Percentiles rank a stretch among this genome's conserved stretches.
phyloP scores from a whole-genome alignment of 2,888 invertebrate species.

The Lasioglossum vierecki region DNA sequence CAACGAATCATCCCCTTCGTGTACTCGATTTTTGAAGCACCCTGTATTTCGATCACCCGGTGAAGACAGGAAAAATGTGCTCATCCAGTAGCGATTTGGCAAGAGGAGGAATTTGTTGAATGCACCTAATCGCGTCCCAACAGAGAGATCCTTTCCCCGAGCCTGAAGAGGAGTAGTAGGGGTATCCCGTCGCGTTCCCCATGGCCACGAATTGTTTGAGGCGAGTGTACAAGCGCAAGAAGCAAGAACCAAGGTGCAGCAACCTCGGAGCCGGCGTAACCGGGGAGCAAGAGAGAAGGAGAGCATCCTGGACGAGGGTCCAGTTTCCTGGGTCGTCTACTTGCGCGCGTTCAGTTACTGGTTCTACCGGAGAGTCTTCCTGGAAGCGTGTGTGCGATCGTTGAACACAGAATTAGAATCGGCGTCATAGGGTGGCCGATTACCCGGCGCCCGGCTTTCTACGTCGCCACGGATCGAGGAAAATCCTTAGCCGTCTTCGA shows the following conservation, averaged over 20 bases:
- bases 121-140: conserved; percentile 18
- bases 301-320: conserved; percentile 69
- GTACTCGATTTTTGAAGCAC: too few species aligned
- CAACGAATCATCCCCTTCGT: too few species aligned
- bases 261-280: conserved; percentile 71
- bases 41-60: not conserved
- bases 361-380: conserved; percentile 74
- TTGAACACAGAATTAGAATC: conserved; percentile 67
- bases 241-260: conserved; percentile 75
- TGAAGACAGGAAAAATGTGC: not conserved
- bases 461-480: not conserved
- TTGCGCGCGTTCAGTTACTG: conserved; percentile 70
- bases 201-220: conserved; percentile 54
- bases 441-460: conserved; percentile 31
- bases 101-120: not conserved
- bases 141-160: conserved; percentile 47
- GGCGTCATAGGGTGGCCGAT: conserved; percentile 34
- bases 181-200: conserved; percentile 40
- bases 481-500: not conserved
- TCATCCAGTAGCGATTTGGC: not conserved
- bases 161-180: conserved; percentile 20
- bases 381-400: conserved; percentile 68
- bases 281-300: conserved; percentile 57
- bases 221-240: conserved; percentile 69
- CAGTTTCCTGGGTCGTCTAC: conserved; percentile 72